These are phyloP conservation scores for Microcebus murinus DNA, from an alignment of 2,113 vertebrate genomes.

Conservation along the genomic window DNA sequence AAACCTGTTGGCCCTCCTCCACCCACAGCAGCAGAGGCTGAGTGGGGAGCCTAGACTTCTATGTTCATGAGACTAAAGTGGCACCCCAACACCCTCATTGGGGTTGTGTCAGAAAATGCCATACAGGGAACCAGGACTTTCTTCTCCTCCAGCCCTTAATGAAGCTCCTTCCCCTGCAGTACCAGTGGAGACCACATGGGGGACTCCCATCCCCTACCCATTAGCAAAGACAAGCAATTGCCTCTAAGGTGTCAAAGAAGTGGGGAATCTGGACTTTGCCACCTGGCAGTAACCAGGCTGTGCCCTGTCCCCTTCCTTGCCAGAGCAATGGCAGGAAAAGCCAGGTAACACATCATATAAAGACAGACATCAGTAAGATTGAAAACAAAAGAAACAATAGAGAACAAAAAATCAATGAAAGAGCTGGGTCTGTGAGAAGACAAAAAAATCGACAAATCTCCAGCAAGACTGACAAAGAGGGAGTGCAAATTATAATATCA, in stretches of 20 bases:
- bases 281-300: neutral
- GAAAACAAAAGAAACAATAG: neutral
- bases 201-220: neutral
- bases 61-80: neutral
- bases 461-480: neutral
- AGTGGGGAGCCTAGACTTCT: neutral
- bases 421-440: neutral
- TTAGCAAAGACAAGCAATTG: neutral
- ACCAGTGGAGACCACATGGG: neutral
- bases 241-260: neutral
- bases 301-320: too few species aligned
- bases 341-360: neutral
- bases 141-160: too few species aligned
- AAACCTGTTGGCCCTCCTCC: neutral
- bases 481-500: neutral
- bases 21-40: neutral
- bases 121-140: neutral
- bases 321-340: neutral
- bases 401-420: neutral
- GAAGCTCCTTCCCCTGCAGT: neutral
- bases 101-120: neutral
- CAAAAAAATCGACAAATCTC: neutral
- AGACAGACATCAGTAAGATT: neutral
- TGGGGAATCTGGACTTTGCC: neutral
- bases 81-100: accelerated